phyloP scores from a whole-genome alignment of 2,888 invertebrate species.

The Patella ulyssiponensis region DNA sequence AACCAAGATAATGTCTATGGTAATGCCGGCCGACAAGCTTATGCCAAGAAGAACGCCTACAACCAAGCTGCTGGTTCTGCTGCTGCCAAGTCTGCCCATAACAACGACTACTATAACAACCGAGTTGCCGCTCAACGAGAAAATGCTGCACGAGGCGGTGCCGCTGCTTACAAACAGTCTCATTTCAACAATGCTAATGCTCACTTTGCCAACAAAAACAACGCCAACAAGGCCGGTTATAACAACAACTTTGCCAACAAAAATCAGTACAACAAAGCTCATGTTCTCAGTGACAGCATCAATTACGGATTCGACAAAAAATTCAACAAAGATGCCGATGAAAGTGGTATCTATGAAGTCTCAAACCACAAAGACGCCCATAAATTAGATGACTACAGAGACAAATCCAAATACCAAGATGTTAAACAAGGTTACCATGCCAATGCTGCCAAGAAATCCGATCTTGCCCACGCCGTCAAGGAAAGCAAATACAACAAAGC shows the following conservation, averaged over 20 bases:
- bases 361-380: constrained; percentile 30
- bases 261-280: constrained; percentile 33
- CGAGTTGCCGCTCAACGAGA: not conserved
- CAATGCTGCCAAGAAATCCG: constrained; percentile 28
- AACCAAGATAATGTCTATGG: constrained; percentile 1
- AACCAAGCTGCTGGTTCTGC: constrained; percentile 8
- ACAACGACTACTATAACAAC: constrained; percentile 1
- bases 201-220: constrained; percentile 18
- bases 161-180: not conserved
- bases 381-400: constrained; percentile 31
- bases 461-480: constrained; percentile 33
- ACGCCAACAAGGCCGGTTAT: constrained; percentile 30
- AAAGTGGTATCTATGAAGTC: constrained; percentile 28
- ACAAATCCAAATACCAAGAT: constrained; percentile 31
- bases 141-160: constrained; percentile 8
- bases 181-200: constrained; percentile 10
- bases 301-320: constrained; percentile 34
- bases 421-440: constrained; percentile 27
- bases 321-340: constrained; percentile 29
- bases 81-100: constrained; percentile 2
- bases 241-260: constrained; percentile 35
- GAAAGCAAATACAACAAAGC: constrained; percentile 33
- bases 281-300: constrained; percentile 32
- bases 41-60: not conserved
- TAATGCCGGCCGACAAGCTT: not conserved